These are phyloP conservation scores for Argyra leucocephala DNA, from an alignment of 2,888 invertebrate species.

Conservation along the genomic window DNA sequence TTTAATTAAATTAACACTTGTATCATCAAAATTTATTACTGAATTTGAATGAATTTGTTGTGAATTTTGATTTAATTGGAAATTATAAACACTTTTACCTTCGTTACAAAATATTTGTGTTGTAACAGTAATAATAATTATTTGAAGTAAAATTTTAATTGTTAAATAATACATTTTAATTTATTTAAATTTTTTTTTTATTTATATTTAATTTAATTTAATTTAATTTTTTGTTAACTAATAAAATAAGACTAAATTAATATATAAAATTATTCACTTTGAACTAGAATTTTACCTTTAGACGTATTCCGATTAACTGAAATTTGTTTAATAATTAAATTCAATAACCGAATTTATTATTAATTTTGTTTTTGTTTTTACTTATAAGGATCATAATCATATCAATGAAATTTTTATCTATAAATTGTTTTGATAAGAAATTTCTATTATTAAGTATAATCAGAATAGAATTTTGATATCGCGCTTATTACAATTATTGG, in stretches of 20 bases:
- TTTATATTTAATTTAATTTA: background rate
- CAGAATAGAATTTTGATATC: no score
- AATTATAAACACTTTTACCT: background rate
- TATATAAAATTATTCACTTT: no score
- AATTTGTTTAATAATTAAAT: background rate
- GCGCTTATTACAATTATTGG: no score
- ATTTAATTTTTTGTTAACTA: background rate
- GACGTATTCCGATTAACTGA: background rate
- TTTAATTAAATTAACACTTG: background rate
- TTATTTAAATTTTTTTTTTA: background rate
- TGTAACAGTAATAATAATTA: background rate
- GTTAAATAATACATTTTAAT: background rate
- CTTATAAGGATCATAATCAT: no score
- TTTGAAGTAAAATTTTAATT: background rate
- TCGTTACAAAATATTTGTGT: conserved; percentile 4
- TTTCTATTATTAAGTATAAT: no score
- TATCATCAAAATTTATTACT: no score
- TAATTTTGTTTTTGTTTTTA: background rate
- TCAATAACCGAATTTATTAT: background rate
- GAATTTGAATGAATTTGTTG: background rate
- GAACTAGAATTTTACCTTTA: background rate
- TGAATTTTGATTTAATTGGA: background rate
- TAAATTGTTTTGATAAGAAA: background rate
- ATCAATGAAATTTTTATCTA: background rate
- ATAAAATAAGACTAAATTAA: no score